These are phyloP conservation scores for Phoxinus dragarum DNA, from an alignment of 2,797 vertebrate genomes.

Conservation along the genomic window DNA sequence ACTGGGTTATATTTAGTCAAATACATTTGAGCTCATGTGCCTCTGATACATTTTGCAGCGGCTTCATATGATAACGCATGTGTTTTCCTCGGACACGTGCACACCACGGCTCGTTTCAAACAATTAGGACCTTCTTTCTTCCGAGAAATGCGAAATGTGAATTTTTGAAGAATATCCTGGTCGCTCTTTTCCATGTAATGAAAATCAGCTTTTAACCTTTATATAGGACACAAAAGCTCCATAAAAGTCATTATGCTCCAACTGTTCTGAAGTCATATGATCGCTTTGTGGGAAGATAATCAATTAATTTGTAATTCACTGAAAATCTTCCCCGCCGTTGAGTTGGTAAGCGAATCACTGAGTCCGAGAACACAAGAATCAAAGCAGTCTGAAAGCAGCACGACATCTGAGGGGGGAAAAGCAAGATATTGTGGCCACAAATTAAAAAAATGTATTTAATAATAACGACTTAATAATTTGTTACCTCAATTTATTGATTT, in stretches of 20 bases:
- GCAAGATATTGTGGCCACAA: background rate
- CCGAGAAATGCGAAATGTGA: too few relatives aligned
- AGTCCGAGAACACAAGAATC: background rate
- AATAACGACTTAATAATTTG: background rate
- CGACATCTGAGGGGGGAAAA: background rate
- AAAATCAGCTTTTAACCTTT: background rate
- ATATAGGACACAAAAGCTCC: background rate
- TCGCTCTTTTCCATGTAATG: background rate
- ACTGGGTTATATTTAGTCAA: conserved; percentile 27
- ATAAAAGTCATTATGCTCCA: background rate
- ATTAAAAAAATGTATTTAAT: background rate
- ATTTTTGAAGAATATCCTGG: background rate
- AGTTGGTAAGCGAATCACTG: background rate
- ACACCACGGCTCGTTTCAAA: background rate
- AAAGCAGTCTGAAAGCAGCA: background rate
- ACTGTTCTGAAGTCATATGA: background rate
- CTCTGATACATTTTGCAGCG: conserved; percentile 18
- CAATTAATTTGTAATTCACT: background rate
- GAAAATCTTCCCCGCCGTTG: background rate
- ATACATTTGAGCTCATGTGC: conserved; percentile 7
- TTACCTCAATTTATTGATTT: background rate
- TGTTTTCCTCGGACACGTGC: background rate
- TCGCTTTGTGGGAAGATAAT: background rate
- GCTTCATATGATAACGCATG: background rate
- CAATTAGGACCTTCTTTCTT: background rate